Base-by-base conservation (phyloP, 2,113 vertebrate genomes). In the Enhydra lutris region DNA sequence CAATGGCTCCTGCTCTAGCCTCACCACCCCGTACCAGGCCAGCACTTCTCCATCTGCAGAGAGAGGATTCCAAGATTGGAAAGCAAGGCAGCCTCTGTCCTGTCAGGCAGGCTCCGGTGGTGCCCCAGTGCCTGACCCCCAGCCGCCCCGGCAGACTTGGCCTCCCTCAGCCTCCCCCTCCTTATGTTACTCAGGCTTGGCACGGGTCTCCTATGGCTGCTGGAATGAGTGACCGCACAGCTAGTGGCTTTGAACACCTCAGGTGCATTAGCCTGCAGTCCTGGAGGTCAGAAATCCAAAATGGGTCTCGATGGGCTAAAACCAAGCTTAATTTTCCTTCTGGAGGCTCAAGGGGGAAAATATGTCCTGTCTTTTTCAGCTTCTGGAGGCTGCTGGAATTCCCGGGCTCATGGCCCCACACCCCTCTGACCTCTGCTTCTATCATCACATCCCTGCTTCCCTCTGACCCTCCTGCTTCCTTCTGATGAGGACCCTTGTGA, bases 161-260 rank as follows among this genome's bases (percentile, higher is more conserved):
- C 42, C 23, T 47, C 7, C 13, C 4, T 23, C 39, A 1, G 6
- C 26, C 9, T 26, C 50, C 31, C 39, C 36, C 79, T 20, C 42
- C 21, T 31, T 61, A 4, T 18, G 36, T 26, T 8, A 47, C 20
- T 45, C 21, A 12, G 42, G 67, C 7, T 83, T 18, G 36, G 34
- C 36, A 45, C 1, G 3, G 21, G 61, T 11, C 31, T 67, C 52
- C 47, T 23, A 7, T 1, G 34, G 81, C 69, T 63, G 34, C 59
- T 31, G 18, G 21, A 29, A 36, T 10, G 4, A 73, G 23, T 57
- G 3, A 4, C 47, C 3, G 3, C 5, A 4, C 34, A 6, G 1
- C 15, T 59, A 9, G 29, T 47, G 79, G 18, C 45, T 55, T 42
- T 23, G 15, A 69, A 42, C 26, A 4, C 23, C 88, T 36, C 61